Evolutionary conservation across 1,140 invertebrate genomes (phyloP), one percentile per base, ranked within the genome.

Genomic region (Drosophila murphyi): DNA sequence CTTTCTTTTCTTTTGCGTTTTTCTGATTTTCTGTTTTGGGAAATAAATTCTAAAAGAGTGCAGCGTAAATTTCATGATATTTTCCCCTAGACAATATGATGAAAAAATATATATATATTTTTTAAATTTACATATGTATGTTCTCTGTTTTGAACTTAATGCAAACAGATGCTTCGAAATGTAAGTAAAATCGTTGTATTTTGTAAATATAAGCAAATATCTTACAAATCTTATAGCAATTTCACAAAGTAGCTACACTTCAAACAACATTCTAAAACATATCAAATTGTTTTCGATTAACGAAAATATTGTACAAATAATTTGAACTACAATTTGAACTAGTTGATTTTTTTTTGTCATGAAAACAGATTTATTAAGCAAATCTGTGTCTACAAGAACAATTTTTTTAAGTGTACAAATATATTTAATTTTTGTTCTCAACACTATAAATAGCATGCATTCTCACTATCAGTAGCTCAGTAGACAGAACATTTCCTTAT

Each of bases 81-180:
- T 50, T 51, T 29, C 41, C 41, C 34, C 41, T 41, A 6, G 7
- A 37, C 34, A 2, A 7, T 20, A 43, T 69, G 6, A 35, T 51
- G 28, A 62, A 63, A 20, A 20, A 1, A 20, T 20, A 20, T 20
- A 20, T 20, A 63, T 56, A 47, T 41, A 52, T 43, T 48, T 39
- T 60, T n/a, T n/a, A 43, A 67, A 71, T 54, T 64, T 47, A 55
- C 54, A 70, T 75, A 56, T 79, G 62, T 75, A 56, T 79, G 62
- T 82, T 87, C 75, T 87, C 80, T 83, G 82, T 82, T 86, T 69
- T 20, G 67, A 73, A 83, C 62, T 77, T 73, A 88, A 88, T 87
- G 83, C 79, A 80, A 87, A 88, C 83, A 88, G 83, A 88, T 79
- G 83, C 83, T 78, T 88, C 83, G 50, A 88, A 88, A 89, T 88